Evolutionary conservation across 2,113 vertebrate species (phyloP).

Genomic region (Rostratula benghalensis): DNA sequence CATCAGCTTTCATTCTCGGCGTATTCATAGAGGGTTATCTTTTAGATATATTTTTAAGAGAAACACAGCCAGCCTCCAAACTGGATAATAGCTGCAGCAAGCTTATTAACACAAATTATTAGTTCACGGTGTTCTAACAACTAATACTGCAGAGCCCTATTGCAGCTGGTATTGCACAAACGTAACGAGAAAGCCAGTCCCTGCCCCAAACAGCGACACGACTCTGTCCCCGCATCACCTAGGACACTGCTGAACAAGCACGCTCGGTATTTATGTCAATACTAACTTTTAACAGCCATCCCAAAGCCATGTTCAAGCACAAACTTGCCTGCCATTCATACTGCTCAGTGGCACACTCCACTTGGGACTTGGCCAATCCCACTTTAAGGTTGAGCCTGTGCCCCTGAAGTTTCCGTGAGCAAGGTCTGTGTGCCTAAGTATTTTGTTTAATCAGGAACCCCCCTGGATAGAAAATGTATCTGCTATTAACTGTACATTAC

Average conservation of each 20-base stretch:
- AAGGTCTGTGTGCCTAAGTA: accelerated
- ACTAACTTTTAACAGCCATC: background rate
- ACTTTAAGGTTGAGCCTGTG: background rate
- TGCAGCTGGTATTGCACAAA: background rate
- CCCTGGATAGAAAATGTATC: background rate
- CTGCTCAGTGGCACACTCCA: background rate
- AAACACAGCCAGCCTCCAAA: background rate
- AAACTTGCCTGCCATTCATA: background rate
- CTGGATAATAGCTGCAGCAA: background rate
- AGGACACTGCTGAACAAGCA: background rate
- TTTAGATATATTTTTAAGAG: background rate
- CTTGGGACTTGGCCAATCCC: background rate
- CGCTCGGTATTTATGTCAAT: background rate
- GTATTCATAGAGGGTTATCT: background rate
- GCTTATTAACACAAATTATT: background rate
- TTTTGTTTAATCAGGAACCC: background rate
- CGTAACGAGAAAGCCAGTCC: background rate
- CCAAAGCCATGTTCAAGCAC: background rate
- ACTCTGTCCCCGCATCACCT: background rate
- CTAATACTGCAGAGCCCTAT: background rate
- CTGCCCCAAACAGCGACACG: background rate
- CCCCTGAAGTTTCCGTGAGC: background rate
- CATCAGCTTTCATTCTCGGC: background rate
- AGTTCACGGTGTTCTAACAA: background rate
- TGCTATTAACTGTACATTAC: background rate